phyloP scores from a whole-genome alignment of 2,797 vertebrate species.

The Malacoraja senta region DNA sequence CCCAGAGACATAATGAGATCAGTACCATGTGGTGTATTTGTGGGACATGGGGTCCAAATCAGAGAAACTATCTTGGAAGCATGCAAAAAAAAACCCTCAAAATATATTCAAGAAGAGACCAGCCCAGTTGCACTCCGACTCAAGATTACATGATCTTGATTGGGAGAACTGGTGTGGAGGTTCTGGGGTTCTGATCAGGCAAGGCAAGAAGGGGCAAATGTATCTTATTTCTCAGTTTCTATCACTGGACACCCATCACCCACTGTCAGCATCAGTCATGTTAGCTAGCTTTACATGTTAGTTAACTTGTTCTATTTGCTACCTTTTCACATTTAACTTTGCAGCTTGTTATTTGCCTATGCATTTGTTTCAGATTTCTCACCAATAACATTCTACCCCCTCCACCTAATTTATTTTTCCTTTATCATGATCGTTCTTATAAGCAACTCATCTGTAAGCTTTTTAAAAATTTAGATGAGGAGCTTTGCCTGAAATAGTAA shows the following conservation, averaged over 20 bases:
- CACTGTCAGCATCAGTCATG: neutral
- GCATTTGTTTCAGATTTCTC: neutral
- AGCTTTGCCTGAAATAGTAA: neutral
- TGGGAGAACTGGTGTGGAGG: neutral
- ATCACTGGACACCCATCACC: neutral
- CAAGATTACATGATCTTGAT: neutral
- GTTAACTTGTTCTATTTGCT: neutral
- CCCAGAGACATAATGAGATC: neutral
- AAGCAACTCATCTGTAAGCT: neutral
- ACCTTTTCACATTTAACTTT: neutral
- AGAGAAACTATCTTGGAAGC: neutral
- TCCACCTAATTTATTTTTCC: neutral
- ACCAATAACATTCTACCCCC: neutral
- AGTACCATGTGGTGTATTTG: neutral
- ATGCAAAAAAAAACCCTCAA: neutral
- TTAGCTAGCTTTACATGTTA: neutral
- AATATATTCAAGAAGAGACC: neutral
- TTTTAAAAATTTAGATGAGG: neutral
- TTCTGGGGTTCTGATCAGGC: no score
- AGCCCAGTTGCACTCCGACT: neutral
- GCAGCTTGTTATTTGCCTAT: neutral
- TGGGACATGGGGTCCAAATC: neutral
- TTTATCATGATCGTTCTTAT: neutral
- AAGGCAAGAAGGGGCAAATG: neutral
- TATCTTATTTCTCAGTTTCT: neutral